Conservation (phyloP, 2,888 invertebrate species). For the Andrena bucephala region DNA sequence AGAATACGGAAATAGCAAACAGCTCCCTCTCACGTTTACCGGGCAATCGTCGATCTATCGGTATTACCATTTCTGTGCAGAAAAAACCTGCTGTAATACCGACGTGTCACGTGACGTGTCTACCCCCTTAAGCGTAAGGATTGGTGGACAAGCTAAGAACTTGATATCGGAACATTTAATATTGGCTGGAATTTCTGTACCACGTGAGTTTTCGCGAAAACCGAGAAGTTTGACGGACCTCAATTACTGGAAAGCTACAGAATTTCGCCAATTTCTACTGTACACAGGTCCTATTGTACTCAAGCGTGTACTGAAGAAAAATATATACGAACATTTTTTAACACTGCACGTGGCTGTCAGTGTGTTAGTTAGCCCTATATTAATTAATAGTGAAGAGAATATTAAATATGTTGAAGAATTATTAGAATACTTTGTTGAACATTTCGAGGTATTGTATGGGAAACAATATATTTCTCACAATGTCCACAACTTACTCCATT, state of each 20-base stretch:
- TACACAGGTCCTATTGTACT: background rate
- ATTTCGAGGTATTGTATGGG: background rate
- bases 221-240: background rate
- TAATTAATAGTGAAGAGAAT: no score
- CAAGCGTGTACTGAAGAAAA: background rate
- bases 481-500: background rate
- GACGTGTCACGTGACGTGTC: no score
- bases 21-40: no score
- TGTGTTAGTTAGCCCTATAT: no score
- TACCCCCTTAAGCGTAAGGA: no score
- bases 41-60: no score
- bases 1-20: no score
- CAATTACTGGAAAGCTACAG: background rate
- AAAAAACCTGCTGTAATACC: no score
- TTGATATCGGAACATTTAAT: background rate
- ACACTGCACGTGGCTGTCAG: background rate
- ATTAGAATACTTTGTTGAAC: background rate
- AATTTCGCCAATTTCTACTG: background rate
- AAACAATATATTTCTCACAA: constrained; percentile 1
- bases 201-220: background rate
- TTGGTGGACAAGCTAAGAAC: no score
- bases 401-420: background rate
- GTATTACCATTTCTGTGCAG: no score
- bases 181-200: background rate
- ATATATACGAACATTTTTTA: background rate